A percentile compares a stretch with the other conserved stretches of the same genome.
These are phyloP conservation scores for Tor tambroides DNA, from an alignment of 2,113 vertebrate species.

Conservation along the genomic window DNA sequence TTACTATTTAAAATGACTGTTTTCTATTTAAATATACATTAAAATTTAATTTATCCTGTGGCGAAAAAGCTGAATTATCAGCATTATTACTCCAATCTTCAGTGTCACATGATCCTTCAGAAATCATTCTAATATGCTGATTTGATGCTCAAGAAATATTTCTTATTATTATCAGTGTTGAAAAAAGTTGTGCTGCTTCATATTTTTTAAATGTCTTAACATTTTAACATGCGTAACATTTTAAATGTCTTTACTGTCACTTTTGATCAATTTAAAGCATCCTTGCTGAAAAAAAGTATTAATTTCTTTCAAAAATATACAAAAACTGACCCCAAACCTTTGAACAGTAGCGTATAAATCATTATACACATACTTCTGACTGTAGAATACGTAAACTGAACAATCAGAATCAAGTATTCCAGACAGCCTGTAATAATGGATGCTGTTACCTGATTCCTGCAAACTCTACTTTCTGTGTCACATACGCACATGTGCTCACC, in stretches of 20 bases:
- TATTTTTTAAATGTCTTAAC: too few relatives aligned
- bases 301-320: background rate
- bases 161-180: background rate
- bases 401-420: background rate
- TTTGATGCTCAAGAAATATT: too few relatives aligned
- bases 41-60: too few relatives aligned
- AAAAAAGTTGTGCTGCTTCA: too few relatives aligned
- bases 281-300: background rate
- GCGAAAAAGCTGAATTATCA: too few relatives aligned
- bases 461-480: constrained; percentile 98
- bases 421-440: background rate
- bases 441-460: constrained; percentile 89
- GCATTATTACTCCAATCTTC: too few relatives aligned
- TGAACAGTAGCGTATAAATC: background rate
- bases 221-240: too few relatives aligned
- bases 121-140: too few relatives aligned
- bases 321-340: background rate
- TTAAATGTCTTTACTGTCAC: background rate
- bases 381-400: background rate
- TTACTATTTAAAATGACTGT: too few relatives aligned
- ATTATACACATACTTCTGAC: background rate
- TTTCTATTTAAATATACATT: background rate
- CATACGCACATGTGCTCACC: constrained; percentile 95
- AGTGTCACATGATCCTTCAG: too few relatives aligned
- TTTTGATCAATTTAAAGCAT: too few relatives aligned